phyloP scores from a whole-genome alignment of 2,888 invertebrate species.

The Eupithecia abbreviata region DNA sequence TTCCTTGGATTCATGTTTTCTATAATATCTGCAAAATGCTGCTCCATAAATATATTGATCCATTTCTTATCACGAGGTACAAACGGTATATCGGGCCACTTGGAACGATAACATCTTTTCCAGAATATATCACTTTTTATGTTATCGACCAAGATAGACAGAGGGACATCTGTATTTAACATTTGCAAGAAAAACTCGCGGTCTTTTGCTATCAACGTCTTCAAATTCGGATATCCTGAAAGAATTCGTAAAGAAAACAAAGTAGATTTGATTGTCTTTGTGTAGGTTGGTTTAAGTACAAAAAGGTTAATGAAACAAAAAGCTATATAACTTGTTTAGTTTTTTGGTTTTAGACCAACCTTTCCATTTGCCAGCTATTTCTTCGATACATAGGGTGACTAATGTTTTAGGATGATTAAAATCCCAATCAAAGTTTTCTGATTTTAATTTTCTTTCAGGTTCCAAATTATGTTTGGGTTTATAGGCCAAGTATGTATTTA shows the following conservation, averaged over 20 bases:
- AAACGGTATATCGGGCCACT: slow-evolving; percentile 65
- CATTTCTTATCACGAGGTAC: slow-evolving; percentile 63
- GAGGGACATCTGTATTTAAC: slow-evolving; percentile 68
- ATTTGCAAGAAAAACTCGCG: slow-evolving; percentile 73
- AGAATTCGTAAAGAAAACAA: slow-evolving; percentile 17
- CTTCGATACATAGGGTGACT: slow-evolving; percentile 74
- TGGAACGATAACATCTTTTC: slow-evolving; percentile 73
- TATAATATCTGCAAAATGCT: slow-evolving; percentile 74
- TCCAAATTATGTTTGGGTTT: slow-evolving; percentile 67
- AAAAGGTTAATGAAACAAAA: not conserved
- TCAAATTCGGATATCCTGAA: slow-evolving; percentile 66
- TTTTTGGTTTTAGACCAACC: slow-evolving; percentile 52
- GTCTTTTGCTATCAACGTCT: slow-evolving; percentile 71
- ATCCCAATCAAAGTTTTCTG: slow-evolving; percentile 83
- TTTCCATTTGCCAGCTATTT: slow-evolving; percentile 75
- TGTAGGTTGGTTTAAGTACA: not conserved
- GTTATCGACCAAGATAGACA: slow-evolving; percentile 75
- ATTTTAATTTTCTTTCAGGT: slow-evolving; percentile 67
- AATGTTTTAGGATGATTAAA: slow-evolving; percentile 74
- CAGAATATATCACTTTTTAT: slow-evolving; percentile 79
- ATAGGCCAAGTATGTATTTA: slow-evolving; percentile 74
- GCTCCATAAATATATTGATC: slow-evolving; percentile 77
- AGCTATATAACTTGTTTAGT: not conserved
- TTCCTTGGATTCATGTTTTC: slow-evolving; percentile 77
- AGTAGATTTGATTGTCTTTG: not conserved